Percentiles rank a stretch among this genome's conserved stretches.
phyloP scores from a whole-genome alignment of 2,888 invertebrate genomes.

The Spatulosminthurus flaviceps region DNA sequence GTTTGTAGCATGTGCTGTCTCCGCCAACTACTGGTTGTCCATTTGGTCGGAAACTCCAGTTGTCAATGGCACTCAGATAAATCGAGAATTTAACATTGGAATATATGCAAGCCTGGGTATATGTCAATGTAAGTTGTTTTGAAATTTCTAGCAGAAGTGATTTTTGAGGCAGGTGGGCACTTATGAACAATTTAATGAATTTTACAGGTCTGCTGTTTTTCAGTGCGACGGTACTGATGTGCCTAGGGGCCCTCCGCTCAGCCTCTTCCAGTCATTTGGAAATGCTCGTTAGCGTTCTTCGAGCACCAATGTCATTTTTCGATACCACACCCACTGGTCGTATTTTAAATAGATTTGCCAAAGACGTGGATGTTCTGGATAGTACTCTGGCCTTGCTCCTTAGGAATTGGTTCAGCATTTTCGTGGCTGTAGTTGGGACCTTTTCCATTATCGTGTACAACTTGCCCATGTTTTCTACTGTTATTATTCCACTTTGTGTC shows the following conservation, averaged over 20 bases:
- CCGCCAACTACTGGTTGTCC: constrained; percentile 65
- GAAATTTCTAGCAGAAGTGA: no score
- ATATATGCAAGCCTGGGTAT: constrained; percentile 87
- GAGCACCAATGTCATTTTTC: constrained; percentile 78
- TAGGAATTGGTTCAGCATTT: constrained; percentile 44
- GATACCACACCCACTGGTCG: constrained; percentile 83
- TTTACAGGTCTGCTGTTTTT: not conserved
- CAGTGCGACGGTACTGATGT: constrained; percentile 34
- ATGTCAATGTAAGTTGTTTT: constrained; percentile 82
- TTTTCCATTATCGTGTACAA: constrained; percentile 65
- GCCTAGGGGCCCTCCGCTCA: constrained; percentile 69
- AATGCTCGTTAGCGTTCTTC: constrained; percentile 74
- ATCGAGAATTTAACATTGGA: constrained; percentile 82
- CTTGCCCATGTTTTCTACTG: no score
- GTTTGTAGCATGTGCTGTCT: constrained; percentile 61
- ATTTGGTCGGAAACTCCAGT: constrained; percentile 61
- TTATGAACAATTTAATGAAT: no score
- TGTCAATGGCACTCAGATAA: constrained; percentile 64
- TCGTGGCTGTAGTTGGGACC: constrained; percentile 80
- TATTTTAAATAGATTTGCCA: constrained; percentile 74
- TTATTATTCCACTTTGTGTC: no score
- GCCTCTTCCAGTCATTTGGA: constrained; percentile 73
- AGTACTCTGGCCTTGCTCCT: constrained; percentile 49
- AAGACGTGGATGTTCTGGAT: constrained; percentile 64
- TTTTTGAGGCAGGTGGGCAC: no score